Percentiles rank a stretch among this genome's conserved stretches.
These are phyloP conservation scores for Vipera ursinii DNA, from an alignment of 2,797 vertebrate genomes.

Conservation along the genomic window DNA sequence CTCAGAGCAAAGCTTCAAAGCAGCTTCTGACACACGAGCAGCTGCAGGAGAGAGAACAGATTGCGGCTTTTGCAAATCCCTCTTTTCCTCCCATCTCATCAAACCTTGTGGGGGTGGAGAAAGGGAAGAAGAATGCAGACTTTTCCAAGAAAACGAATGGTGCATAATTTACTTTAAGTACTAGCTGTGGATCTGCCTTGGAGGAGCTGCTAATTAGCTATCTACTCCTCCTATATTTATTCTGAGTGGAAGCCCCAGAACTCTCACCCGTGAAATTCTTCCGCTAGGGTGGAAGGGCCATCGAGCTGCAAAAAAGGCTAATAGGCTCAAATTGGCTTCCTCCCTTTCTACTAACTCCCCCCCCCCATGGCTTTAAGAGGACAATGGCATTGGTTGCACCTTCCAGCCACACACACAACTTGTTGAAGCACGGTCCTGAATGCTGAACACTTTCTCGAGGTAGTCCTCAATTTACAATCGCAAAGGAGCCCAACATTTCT, in stretches of 20 bases:
- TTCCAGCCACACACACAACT: background rate
- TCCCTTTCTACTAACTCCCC: background rate
- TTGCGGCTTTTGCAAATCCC: background rate
- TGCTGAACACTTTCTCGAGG: background rate
- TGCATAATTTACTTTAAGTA: slow-evolving; percentile 13
- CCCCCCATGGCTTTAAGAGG: background rate
- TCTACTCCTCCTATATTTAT: background rate
- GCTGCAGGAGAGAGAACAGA: background rate
- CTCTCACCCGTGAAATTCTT: background rate
- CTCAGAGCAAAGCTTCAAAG: background rate
- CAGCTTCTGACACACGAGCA: background rate
- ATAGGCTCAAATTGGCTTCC: background rate
- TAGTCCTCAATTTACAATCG: background rate
- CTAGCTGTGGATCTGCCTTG: background rate
- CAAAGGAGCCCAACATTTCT: background rate
- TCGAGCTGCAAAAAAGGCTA: background rate
- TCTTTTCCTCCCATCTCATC: background rate
- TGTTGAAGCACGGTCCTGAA: background rate
- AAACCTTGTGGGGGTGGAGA: background rate
- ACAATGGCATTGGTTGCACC: background rate
- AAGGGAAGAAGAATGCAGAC: too few relatives aligned
- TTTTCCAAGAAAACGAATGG: background rate
- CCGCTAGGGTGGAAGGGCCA: background rate
- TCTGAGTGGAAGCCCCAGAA: background rate
- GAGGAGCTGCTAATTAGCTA: slow-evolving; percentile 3